Evolutionary conservation across 2,888 invertebrate genomes (phyloP).

Genomic region (Aspidiotus rigidus): DNA sequence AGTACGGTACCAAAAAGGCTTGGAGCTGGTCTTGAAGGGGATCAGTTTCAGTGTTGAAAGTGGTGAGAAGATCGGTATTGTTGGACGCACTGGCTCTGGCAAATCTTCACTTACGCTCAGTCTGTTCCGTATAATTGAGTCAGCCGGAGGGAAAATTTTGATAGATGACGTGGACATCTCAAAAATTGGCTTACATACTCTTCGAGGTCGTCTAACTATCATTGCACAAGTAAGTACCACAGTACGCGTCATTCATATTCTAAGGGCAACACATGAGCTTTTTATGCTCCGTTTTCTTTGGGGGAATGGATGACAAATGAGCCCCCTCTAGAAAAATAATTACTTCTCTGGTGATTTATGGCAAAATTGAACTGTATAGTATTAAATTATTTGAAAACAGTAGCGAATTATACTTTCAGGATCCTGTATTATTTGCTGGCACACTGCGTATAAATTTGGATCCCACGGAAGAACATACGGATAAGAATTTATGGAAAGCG

Average conservation of each 20-base stretch:
- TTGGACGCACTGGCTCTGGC: constrained; percentile 83
- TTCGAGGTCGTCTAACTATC: constrained; percentile 55
- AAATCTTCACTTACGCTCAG: constrained; percentile 83
- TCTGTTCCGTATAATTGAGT: constrained; percentile 81
- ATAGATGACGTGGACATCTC: constrained; percentile 78
- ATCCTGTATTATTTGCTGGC: constrained; percentile 91
- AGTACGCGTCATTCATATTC: no score
- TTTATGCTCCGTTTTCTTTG: no score
- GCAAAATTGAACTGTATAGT: no score
- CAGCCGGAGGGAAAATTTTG: constrained; percentile 66
- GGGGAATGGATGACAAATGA: no score
- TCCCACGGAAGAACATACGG: constrained; percentile 69
- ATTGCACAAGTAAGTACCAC: constrained; percentile 44
- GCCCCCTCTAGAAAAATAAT: no score
- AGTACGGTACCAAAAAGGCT: constrained; percentile 75
- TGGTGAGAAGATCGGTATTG: constrained; percentile 75
- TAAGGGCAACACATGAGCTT: no score
- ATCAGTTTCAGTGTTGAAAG: constrained; percentile 67
- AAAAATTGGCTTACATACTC: constrained; percentile 70
- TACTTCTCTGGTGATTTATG: no score
- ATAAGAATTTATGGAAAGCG: constrained; percentile 78
- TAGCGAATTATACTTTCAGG: constrained; percentile 48
- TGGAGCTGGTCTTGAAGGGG: constrained; percentile 75
- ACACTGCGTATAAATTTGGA: constrained; percentile 84
- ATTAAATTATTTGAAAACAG: no score